These are phyloP conservation scores for Rutpela maculata DNA, from an alignment of 2,888 invertebrate genomes.

Conservation along the genomic window DNA sequence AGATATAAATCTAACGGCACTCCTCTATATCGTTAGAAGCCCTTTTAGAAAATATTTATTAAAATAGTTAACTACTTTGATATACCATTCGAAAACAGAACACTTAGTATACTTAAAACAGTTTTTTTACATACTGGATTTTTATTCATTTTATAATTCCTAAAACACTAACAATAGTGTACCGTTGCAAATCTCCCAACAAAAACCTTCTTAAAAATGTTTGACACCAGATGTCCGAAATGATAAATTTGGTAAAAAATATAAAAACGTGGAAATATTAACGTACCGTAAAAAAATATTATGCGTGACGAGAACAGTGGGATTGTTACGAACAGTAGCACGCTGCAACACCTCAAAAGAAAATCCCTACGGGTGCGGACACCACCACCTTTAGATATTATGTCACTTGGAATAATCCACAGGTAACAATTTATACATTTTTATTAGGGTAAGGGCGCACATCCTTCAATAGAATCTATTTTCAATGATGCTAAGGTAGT, in stretches of 20 bases:
- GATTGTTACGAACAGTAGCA: not conserved
- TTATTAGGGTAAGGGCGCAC: constrained; percentile 19
- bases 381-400: constrained; percentile 35
- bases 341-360: constrained; percentile 43
- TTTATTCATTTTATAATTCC: not conserved
- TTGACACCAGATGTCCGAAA: constrained; percentile 20
- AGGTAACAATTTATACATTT: constrained; percentile 42
- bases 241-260: constrained; percentile 34
- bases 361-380: constrained; percentile 39
- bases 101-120: no score
- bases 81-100: no score
- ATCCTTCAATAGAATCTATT: not conserved
- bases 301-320: constrained; percentile 19
- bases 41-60: no score
- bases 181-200: constrained; percentile 5
- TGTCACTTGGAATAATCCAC: constrained; percentile 51
- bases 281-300: constrained; percentile 26
- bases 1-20: no score
- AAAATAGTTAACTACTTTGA: no score
- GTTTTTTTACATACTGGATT: not conserved
- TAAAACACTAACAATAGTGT: not conserved
- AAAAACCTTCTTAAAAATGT: constrained; percentile 5
- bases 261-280: constrained; percentile 15
- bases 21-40: no score
- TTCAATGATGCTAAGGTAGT: not conserved